Base-by-base conservation (phyloP, 2,888 invertebrate species). In the Chrysina gloriosa region DNA sequence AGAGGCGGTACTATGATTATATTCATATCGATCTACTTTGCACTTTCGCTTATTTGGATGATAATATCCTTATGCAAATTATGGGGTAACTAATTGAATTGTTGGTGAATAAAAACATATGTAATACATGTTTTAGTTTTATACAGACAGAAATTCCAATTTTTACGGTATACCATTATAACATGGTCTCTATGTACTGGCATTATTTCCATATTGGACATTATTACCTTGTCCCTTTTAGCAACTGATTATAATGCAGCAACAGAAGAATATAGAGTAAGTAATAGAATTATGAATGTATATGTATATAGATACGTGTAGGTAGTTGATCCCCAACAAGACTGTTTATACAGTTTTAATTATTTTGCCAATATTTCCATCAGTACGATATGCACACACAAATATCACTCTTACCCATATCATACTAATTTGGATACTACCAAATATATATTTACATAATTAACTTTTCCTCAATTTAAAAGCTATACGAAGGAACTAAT, bases 1-100 rank as follows among this genome's bases (percentile, higher is more conserved):
- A 71, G 69, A 61, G 72, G 73, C 7, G 14, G 31, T 1, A 72
- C 72, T 39, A 76, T 76, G 66, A 67, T 67, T 23, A 70, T 73
- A 36, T 73, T 77, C 16, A 70, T 75, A 64, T 77, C 75, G 72
- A 67, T 77, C 21, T 77, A 77, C 67, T 58, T 73, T 2, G 42
- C 75, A 25, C 19, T 74, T 3, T 74, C 74, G 36, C 47, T 73
- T 2, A 48, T 73, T 47, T 77, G 76, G 76, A 66, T 73, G 14
- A 68, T 68, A 0, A 45, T 71, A 23, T 74, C 76, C n/a, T 5
- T 74, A 34, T 74, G 73, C 36, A 66, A 70, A 50, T 65, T 71
- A 39, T 47, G 67, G 56, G 74, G 76, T 77, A 72, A 69, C 68
- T 68, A 19, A 21, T 42, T 50, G 6, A 54, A 14, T 54, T 64